A percentile compares a stretch with the other conserved stretches of the same genome.
Conservation (phyloP, 2,797 vertebrate genomes). For the Gymnothorax javanicus region DNA sequence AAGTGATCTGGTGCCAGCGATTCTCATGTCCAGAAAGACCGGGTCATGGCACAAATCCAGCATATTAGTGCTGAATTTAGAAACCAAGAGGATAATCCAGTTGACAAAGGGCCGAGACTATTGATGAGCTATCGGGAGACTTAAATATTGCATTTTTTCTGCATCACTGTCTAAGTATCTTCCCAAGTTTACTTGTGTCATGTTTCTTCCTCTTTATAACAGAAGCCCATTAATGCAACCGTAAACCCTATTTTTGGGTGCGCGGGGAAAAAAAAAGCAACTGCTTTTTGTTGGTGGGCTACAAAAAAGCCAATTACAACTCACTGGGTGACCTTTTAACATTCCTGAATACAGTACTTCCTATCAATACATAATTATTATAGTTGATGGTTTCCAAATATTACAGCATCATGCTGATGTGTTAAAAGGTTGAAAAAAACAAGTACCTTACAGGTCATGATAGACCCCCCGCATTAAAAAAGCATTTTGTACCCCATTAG, state of each 20-base stretch:
- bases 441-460: not conserved
- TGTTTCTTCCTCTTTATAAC: not conserved
- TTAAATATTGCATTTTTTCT: not conserved
- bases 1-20: not conserved
- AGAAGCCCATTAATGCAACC: not conserved
- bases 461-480: not conserved
- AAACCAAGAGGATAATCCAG: not conserved
- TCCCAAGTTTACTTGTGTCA: not conserved
- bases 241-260: no score
- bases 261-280: no score
- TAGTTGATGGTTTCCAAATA: not conserved
- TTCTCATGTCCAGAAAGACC: no score
- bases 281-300: conserved; percentile 80
- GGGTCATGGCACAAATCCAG: not conserved
- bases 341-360: conserved; percentile 96
- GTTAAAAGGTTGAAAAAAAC: not conserved
- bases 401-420: not conserved
- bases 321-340: conserved; percentile 99
- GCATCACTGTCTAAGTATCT: not conserved
- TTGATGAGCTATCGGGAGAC: not conserved
- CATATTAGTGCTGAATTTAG: not conserved
- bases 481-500: not conserved
- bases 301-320: conserved; percentile 99
- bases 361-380: conserved; percentile 42
- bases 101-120: not conserved